These are phyloP conservation scores for Acyrthosiphon pisum DNA, from an alignment of 1,140 invertebrate genomes.

Conservation along the genomic window DNA sequence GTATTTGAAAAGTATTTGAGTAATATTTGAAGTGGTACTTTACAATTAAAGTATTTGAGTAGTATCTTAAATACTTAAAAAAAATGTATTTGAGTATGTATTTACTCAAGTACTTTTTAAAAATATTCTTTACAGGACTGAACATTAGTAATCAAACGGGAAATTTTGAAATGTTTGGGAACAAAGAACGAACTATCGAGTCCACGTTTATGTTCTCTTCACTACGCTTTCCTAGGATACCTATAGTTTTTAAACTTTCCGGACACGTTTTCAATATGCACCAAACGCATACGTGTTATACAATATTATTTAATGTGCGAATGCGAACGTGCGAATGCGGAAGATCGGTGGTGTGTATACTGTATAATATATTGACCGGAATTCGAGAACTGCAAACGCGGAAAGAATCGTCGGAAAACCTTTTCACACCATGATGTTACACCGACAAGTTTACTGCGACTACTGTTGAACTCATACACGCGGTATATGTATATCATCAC, in stretches of 20 bases:
- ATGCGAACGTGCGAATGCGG: neutral
- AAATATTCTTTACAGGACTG: too few relatives aligned
- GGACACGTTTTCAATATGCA: neutral
- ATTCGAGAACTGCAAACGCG: neutral
- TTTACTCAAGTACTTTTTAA: too few relatives aligned
- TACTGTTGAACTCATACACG: neutral
- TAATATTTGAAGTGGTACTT: too few relatives aligned
- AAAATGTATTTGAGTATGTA: too few relatives aligned
- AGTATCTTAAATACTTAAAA: too few relatives aligned
- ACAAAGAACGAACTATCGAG: neutral
- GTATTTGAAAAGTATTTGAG: too few relatives aligned
- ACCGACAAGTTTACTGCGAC: neutral
- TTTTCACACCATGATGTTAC: neutral
- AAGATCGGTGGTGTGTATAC: neutral
- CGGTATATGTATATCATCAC: neutral
- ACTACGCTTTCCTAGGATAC: neutral
- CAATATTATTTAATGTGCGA: neutral
- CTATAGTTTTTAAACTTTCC: neutral
- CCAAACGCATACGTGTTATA: constrained; percentile 6
- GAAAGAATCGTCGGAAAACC: neutral
- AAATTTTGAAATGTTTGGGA: neutral
- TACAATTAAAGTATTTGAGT: too few relatives aligned
- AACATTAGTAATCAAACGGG: neutral
- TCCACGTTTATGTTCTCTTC: neutral
- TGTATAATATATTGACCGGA: neutral